phyloP scores from a whole-genome alignment of 2,888 invertebrate species.

The Noctua comes region DNA sequence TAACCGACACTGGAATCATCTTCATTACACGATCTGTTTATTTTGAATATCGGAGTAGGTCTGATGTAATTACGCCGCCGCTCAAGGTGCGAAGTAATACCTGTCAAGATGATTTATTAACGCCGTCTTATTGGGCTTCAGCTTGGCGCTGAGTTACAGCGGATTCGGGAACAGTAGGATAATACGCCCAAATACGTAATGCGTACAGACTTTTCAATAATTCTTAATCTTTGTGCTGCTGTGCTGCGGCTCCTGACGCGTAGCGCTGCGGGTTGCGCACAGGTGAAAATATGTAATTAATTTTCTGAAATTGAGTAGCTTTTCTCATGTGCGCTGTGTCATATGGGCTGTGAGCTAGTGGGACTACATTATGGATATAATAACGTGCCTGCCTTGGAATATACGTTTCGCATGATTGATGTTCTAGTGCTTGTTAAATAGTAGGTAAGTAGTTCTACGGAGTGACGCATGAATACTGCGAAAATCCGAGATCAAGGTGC shows the following conservation, averaged over 20 bases:
- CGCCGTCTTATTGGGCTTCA: constrained; percentile 79
- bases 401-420: constrained; percentile 69
- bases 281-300: constrained; percentile 10
- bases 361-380: constrained; percentile 32
- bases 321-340: constrained; percentile 19
- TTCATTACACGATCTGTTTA: constrained; percentile 69
- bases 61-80: constrained; percentile 78
- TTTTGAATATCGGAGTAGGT: constrained; percentile 74
- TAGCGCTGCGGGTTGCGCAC: neutral
- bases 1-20: constrained; percentile 42
- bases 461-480: constrained; percentile 7
- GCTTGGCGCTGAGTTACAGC: constrained; percentile 57
- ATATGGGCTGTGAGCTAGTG: constrained; percentile 31
- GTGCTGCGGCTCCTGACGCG: neutral
- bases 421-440: constrained; percentile 43
- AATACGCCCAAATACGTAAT: constrained; percentile 42
- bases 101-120: constrained; percentile 88
- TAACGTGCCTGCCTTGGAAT: constrained; percentile 22
- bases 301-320: constrained; percentile 16
- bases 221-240: constrained; percentile 29
- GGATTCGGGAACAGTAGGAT: constrained; percentile 54
- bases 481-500: constrained; percentile 22
- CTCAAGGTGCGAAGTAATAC: constrained; percentile 85
- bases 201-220: constrained; percentile 42
- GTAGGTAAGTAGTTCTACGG: neutral